These are phyloP conservation scores for Nomada ferruginata DNA, from an alignment of 2,888 invertebrate species.

Conservation along the genomic window DNA sequence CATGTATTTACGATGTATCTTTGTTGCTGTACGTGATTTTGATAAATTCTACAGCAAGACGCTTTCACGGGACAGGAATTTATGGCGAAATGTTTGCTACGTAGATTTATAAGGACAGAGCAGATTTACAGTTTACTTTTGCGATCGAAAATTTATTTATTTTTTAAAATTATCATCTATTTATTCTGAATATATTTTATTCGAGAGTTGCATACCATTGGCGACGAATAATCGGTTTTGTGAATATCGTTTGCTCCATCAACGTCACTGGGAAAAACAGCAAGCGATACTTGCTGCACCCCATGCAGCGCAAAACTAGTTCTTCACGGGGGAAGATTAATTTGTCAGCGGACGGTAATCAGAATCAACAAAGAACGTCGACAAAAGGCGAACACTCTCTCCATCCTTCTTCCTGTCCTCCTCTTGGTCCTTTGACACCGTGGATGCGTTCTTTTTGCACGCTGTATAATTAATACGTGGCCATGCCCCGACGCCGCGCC, in stretches of 20 bases:
- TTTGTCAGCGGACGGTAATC: slow-evolving; percentile 62
- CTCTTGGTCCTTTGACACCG: slow-evolving; percentile 47
- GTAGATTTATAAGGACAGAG: neutral
- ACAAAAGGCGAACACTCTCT: slow-evolving; percentile 46
- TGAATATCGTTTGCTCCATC: slow-evolving; percentile 7
- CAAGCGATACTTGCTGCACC: neutral
- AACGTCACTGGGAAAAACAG: slow-evolving; percentile 23
- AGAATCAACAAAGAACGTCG: slow-evolving; percentile 57
- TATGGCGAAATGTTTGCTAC: neutral
- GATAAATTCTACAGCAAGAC: neutral
- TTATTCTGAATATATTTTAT: neutral
- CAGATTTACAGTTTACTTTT: neutral
- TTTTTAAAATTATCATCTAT: neutral
- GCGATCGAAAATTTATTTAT: too few species aligned
- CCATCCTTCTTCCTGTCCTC: slow-evolving; percentile 34
- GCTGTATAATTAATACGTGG: slow-evolving; percentile 50
- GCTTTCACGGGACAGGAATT: neutral
- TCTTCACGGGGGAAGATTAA: slow-evolving; percentile 41
- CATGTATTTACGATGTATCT: slow-evolving; percentile 13
- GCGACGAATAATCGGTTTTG: neutral
- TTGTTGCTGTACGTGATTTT: neutral
- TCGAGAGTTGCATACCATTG: neutral
- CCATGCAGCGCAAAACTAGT: slow-evolving; percentile 9
- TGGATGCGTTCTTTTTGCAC: slow-evolving; percentile 48
- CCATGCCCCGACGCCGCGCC: slow-evolving; percentile 28